Percentiles rank a stretch among this genome's conserved stretches.
Conservation (phyloP, 2,888 invertebrate species). For the Drosophila paramelanica region DNA sequence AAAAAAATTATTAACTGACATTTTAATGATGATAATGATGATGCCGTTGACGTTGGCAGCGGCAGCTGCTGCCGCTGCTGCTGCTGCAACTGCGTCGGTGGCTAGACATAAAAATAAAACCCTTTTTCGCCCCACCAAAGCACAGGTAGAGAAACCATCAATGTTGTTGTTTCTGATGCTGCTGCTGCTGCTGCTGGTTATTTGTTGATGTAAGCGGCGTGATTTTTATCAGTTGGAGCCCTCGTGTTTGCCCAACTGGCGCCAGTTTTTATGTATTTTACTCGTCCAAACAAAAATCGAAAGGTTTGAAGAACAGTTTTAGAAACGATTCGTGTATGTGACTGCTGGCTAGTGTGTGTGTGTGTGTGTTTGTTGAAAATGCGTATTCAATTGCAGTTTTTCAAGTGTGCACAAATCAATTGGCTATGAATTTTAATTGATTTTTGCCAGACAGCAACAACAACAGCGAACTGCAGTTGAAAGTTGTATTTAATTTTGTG, state of each 20-base stretch:
- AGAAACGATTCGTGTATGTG: constrained; percentile 6
- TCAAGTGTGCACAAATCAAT: constrained; percentile 78
- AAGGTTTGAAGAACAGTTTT: constrained; percentile 31
- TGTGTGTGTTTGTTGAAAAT: constrained; percentile 34
- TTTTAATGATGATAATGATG: constrained; percentile 83
- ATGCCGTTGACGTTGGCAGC: constrained; percentile 69
- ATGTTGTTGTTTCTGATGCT: constrained; percentile 42
- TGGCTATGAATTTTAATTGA: constrained; percentile 84
- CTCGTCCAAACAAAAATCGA: constrained; percentile 30
- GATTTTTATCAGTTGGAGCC: constrained; percentile 80
- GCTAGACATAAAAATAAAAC: constrained; percentile 72
- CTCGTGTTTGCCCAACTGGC: constrained; percentile 72
- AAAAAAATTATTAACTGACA: constrained; percentile 82
- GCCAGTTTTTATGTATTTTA: constrained; percentile 69
- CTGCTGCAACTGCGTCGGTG: constrained; percentile 79
- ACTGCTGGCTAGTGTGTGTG: neutral
- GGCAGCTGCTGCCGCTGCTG: constrained; percentile 42
- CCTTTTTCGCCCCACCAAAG: constrained; percentile 47
- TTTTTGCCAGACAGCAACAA: constrained; percentile 60
- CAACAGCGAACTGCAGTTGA: constrained; percentile 40
- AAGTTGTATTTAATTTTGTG: constrained; percentile 78
- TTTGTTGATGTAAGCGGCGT: constrained; percentile 80
- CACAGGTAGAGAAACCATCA: constrained; percentile 49
- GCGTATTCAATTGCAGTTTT: constrained; percentile 60
- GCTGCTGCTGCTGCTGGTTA: constrained; percentile 44